Conservation (phyloP, 2,113 vertebrate genomes). For the Martes martes region DNA sequence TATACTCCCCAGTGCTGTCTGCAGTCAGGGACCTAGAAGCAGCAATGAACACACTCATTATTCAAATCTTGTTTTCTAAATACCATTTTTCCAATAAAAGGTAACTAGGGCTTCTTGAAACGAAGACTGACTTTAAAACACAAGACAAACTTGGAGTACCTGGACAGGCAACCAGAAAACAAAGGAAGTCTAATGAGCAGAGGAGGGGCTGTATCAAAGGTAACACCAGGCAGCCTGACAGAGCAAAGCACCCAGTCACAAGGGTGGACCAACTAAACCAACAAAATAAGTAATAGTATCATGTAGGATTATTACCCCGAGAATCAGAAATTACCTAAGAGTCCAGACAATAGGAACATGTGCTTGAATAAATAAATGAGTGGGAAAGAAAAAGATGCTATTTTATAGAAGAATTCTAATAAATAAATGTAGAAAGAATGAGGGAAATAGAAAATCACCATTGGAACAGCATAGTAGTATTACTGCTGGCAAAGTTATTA, state of each 20-base stretch:
- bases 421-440: not conserved
- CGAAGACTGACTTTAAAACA: not conserved
- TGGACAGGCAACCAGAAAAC: not conserved
- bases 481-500: not conserved
- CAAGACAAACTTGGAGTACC: not conserved
- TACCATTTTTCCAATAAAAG: not conserved
- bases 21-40: not conserved
- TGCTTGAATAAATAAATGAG: not conserved
- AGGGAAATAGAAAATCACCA: not conserved
- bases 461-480: not conserved
- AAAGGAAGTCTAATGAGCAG: not conserved
- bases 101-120: not conserved
- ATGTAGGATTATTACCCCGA: not conserved
- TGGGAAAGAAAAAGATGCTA: not conserved
- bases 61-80: not conserved
- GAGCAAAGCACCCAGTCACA: not conserved
- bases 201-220: no score
- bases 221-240: fast-evolving
- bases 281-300: not conserved
- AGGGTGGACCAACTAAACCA: not conserved
- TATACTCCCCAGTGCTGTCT: not conserved
- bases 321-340: not conserved
- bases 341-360: not conserved
- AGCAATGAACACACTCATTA: not conserved
- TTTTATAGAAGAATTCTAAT: not conserved